Conservation (phyloP, 1,140 invertebrate genomes). For the Nomia melanderi region DNA sequence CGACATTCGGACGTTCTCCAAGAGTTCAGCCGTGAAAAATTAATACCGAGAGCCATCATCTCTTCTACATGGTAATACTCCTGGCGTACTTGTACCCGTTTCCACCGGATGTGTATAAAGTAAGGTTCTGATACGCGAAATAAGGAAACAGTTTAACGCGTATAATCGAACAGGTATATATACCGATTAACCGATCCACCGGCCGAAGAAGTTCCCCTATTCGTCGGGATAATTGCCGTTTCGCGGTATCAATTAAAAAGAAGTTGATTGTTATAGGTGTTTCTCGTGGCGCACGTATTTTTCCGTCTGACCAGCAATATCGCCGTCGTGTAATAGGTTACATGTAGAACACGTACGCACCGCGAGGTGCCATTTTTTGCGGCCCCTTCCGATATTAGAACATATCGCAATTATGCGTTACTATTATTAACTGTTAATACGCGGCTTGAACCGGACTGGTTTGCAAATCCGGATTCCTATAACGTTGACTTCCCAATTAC, state of each 20-base stretch:
- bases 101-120: not conserved
- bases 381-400: slow-evolving; percentile 22
- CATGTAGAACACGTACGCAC: not conserved
- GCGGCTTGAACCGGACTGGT: slow-evolving; percentile 16
- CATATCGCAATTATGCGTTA: slow-evolving; percentile 30
- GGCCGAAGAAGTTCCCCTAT: not conserved
- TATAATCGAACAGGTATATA: not conserved
- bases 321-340: not conserved
- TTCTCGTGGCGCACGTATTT: not conserved
- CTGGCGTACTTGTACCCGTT: not conserved
- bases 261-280: not conserved
- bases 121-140: not conserved
- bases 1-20: too few species aligned
- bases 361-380: not conserved
- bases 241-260: not conserved
- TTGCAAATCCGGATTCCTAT: slow-evolving; percentile 38
- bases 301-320: not conserved
- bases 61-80: too few species aligned
- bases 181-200: not conserved
- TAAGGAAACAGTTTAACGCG: not conserved
- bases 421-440: slow-evolving; percentile 46
- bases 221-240: not conserved
- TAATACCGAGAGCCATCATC: too few species aligned
- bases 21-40: too few species aligned
- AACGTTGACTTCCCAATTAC: not conserved